Conservation (phyloP, 2,888 invertebrate genomes). For the Eristalis arbustorum region DNA sequence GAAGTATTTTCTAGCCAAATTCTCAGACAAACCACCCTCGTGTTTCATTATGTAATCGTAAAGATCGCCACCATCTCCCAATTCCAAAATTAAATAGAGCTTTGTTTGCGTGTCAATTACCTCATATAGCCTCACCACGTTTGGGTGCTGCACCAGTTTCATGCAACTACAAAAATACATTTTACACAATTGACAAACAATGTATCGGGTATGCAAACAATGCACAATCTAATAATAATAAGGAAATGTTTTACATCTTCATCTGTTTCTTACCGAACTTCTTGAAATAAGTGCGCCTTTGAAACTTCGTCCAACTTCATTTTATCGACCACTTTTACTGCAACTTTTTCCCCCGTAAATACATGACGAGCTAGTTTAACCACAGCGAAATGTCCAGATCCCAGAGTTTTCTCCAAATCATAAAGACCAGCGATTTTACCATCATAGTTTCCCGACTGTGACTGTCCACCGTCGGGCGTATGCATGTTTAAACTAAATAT, state of each 20-base stretch:
- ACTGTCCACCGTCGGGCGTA: slow-evolving; percentile 61
- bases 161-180: slow-evolving; percentile 86
- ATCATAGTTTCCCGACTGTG: slow-evolving; percentile 82
- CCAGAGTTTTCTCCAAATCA: slow-evolving; percentile 97
- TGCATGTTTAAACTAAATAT: slow-evolving; percentile 62
- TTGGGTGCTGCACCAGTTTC: slow-evolving; percentile 99
- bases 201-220: slow-evolving; percentile 1
- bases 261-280: slow-evolving; percentile 83
- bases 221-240: slow-evolving; percentile 42
- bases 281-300: slow-evolving; percentile 96
- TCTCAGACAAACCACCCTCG: slow-evolving; percentile 92
- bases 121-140: slow-evolving; percentile 98
- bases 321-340: slow-evolving; percentile 99
- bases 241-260: slow-evolving; percentile 6
- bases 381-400: slow-evolving; percentile 99
- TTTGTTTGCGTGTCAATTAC: slow-evolving; percentile 99
- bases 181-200: not conserved
- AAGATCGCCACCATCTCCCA: slow-evolving; percentile 98
- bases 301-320: slow-evolving; percentile 98
- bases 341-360: slow-evolving; percentile 99
- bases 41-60: slow-evolving; percentile 99
- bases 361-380: slow-evolving; percentile 99
- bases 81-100: slow-evolving; percentile 96
- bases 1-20: slow-evolving; percentile 94
- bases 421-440: slow-evolving; percentile 97